Percentiles rank a stretch among this genome's conserved stretches.
Evolutionary conservation across 2,888 invertebrate species (phyloP).

Genomic region (Plusia festucae): DNA sequence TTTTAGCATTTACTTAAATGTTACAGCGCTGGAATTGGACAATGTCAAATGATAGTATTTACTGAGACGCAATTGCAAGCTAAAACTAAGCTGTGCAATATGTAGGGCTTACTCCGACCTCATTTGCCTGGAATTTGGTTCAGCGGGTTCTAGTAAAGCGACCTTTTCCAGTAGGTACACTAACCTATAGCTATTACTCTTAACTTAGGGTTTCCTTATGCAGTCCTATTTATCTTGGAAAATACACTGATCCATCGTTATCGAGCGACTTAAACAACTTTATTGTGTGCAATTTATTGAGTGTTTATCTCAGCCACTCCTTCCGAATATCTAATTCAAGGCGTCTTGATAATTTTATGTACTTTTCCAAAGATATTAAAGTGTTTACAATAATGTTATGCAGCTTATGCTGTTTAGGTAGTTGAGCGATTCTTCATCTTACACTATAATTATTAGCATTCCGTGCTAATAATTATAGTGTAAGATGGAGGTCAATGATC

Average conservation of each 20-base stretch:
- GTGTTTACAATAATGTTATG: neutral
- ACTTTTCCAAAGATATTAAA: conserved; percentile 37
- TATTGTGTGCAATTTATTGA: conserved; percentile 41
- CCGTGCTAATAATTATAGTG: conserved; percentile 2
- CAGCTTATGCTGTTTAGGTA: conserved; percentile 7
- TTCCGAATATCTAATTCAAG: conserved; percentile 36
- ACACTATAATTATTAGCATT: no score
- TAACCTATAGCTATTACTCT: conserved; percentile 7
- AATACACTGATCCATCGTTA: conserved; percentile 42
- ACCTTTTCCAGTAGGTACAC: neutral
- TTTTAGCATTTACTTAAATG: no score
- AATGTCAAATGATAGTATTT: conserved; percentile 17
- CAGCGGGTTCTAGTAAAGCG: neutral
- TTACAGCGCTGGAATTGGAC: neutral
- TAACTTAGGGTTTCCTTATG: conserved; percentile 39
- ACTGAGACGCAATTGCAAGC: conserved; percentile 13
- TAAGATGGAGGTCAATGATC: conserved; percentile 13
- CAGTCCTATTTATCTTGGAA: conserved; percentile 30
- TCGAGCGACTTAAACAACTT: conserved; percentile 33
- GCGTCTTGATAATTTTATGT: conserved; percentile 28
- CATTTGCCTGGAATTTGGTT: conserved; percentile 14
- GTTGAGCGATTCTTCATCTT: no score
- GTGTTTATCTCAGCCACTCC: conserved; percentile 47
- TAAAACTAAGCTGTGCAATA: conserved; percentile 39
- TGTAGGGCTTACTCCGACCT: conserved; percentile 32